phyloP scores from a whole-genome alignment of 2,113 vertebrate species.

The Fukomys damarensis region DNA sequence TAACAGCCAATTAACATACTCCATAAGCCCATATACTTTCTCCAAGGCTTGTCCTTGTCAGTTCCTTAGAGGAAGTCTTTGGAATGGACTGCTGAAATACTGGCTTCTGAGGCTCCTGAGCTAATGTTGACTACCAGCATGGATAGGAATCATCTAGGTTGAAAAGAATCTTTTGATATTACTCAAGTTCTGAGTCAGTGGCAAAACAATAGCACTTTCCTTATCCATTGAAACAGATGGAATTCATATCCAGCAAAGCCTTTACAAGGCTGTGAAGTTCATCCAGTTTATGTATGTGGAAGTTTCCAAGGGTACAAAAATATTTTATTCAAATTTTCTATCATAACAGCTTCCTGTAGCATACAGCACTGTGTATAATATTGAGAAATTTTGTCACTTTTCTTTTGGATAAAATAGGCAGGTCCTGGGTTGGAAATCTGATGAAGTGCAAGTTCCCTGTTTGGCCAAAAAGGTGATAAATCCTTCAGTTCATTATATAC shows the following conservation, averaged over 20 bases:
- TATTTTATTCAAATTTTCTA: slow-evolving; percentile 91
- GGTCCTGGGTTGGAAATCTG: slow-evolving; percentile 90
- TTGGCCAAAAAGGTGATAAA: slow-evolving; percentile 87
- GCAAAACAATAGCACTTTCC: slow-evolving; percentile 92
- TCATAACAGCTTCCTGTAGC: slow-evolving; percentile 90
- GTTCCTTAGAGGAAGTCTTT: slow-evolving; percentile 90
- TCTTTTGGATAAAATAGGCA: slow-evolving; percentile 91
- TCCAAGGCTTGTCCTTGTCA: slow-evolving; percentile 91
- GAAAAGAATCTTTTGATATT: slow-evolving; percentile 92
- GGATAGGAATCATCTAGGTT: slow-evolving; percentile 90
- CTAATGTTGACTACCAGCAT: slow-evolving; percentile 90
- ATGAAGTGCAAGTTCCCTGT: slow-evolving; percentile 91
- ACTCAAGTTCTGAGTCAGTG: slow-evolving; percentile 90
- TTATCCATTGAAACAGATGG: slow-evolving; percentile 90
- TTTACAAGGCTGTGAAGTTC: slow-evolving; percentile 92
- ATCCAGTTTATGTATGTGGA: slow-evolving; percentile 91
- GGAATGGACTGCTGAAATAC: slow-evolving; percentile 90
- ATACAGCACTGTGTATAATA: slow-evolving; percentile 90
- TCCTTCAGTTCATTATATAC: slow-evolving; percentile 89
- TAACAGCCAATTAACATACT: slow-evolving; percentile 90
- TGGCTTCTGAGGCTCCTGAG: slow-evolving; percentile 91
- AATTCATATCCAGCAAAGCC: slow-evolving; percentile 91
- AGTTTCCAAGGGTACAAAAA: slow-evolving; percentile 91
- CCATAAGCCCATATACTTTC: slow-evolving; percentile 89
- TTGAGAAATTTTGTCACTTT: slow-evolving; percentile 91